These are phyloP conservation scores for Chironomus tepperi DNA, from an alignment of 1,140 invertebrate species.

Conservation along the genomic window DNA sequence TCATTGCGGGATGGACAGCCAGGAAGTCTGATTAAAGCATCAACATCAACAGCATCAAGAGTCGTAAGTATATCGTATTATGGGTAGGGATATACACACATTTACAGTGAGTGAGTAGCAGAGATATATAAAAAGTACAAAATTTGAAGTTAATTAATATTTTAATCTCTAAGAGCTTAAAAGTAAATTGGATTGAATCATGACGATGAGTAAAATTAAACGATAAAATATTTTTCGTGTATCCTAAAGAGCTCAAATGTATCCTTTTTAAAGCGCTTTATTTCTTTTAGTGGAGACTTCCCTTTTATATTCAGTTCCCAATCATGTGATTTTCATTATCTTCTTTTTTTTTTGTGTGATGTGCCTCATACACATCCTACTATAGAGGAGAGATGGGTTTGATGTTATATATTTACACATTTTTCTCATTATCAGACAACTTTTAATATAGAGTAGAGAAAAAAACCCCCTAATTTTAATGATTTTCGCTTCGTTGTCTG, in stretches of 20 bases:
- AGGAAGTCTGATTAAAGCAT: slow-evolving; percentile 49
- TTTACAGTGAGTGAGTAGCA: background rate
- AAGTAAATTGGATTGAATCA: slow-evolving; percentile 23
- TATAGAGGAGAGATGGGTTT: background rate
- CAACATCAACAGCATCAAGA: too few species aligned
- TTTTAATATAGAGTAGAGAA: background rate
- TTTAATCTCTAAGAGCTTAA: slow-evolving; percentile 22
- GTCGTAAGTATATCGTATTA: too few species aligned
- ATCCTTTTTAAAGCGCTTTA: slow-evolving; percentile 18
- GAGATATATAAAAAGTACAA: background rate
- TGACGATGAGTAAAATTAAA: slow-evolving; percentile 23
- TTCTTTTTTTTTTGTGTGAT: background rate
- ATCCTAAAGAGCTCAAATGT: background rate
- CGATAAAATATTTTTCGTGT: slow-evolving; percentile 18
- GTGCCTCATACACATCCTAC: background rate
- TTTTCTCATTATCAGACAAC: slow-evolving; percentile 24
- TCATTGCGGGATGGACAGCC: slow-evolving; percentile 65
- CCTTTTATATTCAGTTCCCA: slow-evolving; percentile 7
- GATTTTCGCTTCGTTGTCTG: slow-evolving; percentile 23
- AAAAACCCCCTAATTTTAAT: slow-evolving; percentile 22
- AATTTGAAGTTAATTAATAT: slow-evolving; percentile 23
- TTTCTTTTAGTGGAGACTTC: slow-evolving; percentile 11
- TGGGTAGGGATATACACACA: background rate
- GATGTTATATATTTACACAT: slow-evolving; percentile 24
- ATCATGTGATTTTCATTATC: slow-evolving; percentile 24